phyloP scores from a whole-genome alignment of 2,888 invertebrate genomes.

The Xestoiulus laeticollis region DNA sequence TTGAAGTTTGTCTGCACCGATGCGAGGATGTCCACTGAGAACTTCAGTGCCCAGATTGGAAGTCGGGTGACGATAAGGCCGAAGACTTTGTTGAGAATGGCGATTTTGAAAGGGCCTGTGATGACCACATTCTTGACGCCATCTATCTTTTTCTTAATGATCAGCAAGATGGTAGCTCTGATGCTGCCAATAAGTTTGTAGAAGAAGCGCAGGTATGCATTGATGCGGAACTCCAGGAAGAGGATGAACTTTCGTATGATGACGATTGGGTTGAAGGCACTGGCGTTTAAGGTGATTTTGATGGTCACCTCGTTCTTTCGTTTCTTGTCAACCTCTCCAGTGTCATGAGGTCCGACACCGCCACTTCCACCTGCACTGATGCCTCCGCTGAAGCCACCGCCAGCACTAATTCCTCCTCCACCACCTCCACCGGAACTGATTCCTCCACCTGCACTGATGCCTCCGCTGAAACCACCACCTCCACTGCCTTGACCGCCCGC shows the following conservation, averaged over 20 bases:
- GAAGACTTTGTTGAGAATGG: background rate
- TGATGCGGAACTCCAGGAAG: background rate
- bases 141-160: background rate
- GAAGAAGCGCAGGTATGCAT: background rate
- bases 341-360: no score
- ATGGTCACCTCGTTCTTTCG: background rate
- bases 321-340: background rate
- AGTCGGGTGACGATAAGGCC: background rate
- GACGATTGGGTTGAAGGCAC: background rate
- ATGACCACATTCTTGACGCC: background rate
- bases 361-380: no score
- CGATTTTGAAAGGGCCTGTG: background rate
- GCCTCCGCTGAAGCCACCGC: no score
- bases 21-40: background rate
- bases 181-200: background rate
- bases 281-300: background rate
- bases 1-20: background rate
- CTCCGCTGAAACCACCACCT: no score
- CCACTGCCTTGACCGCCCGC: no score
- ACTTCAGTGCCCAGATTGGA: background rate
- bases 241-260: background rate
- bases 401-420: no score
- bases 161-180: background rate
- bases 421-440: no score
- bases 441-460: no score